Base-by-base conservation (phyloP, 2,888 invertebrate species). In the Patella caerulea region DNA sequence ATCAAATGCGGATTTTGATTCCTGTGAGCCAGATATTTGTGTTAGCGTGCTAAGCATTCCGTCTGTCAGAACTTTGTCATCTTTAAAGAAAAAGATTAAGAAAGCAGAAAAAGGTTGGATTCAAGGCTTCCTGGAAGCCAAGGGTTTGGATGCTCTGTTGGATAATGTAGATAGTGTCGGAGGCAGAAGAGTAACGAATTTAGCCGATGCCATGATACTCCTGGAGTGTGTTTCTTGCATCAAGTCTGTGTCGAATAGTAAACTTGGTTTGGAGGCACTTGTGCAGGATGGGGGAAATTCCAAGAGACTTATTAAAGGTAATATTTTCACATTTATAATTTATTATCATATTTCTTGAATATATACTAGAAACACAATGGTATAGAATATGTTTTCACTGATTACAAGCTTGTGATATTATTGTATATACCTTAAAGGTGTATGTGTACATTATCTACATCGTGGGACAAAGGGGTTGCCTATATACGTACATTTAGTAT, bases 251-350 rank as follows among this genome's bases (percentile, higher is more conserved):
- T 96, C 97, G 96, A 97, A 97, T 94, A 96, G 97, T 91, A 95
- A 96, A 90, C 95, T 97, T 92, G 97, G 97, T 88, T 94, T 98
- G 92, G 97, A 97, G 93, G 97, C 96, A 93, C 96, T 98, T 92
- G 96, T 97, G 86, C 96, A 97, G 92, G 96, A 97, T 93, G 96
- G 96, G 84, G 97, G 97, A 92, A 97, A 97, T 92, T 95, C 96
- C 87, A 94, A 95, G 88, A 97, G 97, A 93, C 94, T 98, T 88
- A 96, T 97, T 75, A 95, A 96, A 91, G 94, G 94, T 94, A 80
- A 82, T 88, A 54, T 24, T n/a, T 19, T 71, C 29, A 15, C 29
- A 7, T 77, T 59, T 19, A 11, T 65, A n/a, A 19, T 65, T 65
- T n/a, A 7, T 45, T 45, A 45, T 45, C 45, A 45, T 45, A 45